phyloP scores from a whole-genome alignment of 1,140 invertebrate species.

The Zaprionus capensis region DNA sequence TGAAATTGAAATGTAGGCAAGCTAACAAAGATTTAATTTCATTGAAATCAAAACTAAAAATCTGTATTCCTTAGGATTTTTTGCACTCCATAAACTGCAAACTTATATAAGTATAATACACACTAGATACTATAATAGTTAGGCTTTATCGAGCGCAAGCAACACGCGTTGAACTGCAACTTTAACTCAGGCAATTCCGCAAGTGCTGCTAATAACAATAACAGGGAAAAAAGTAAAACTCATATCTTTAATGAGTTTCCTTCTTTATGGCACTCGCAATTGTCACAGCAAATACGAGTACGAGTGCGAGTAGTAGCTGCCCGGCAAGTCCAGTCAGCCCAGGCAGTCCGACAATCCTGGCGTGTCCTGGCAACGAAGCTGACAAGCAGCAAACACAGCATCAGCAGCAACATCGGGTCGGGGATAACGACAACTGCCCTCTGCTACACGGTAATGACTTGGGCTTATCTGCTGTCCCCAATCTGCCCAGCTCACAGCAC shows the following conservation, averaged over 20 bases:
- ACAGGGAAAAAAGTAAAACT: conserved; percentile 2
- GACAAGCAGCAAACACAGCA: conserved; percentile 15
- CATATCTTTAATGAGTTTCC: conserved; percentile 40
- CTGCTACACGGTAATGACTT: conserved; percentile 69
- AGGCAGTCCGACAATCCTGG: no score
- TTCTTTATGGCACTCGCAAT: conserved; percentile 26
- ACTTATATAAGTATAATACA: background rate
- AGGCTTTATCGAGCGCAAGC: conserved; percentile 6
- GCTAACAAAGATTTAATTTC: background rate
- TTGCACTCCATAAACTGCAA: background rate
- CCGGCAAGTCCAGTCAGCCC: conserved; percentile 17
- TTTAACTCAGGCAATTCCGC: conserved; percentile 14
- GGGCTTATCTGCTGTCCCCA: conserved; percentile 65
- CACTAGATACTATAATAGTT: background rate
- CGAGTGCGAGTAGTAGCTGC: background rate
- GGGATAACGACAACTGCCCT: conserved; percentile 38
- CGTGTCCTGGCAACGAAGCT: conserved; percentile 15
- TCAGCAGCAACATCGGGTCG: background rate
- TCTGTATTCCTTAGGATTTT: background rate
- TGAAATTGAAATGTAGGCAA: background rate
- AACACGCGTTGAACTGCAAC: background rate
- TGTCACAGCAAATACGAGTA: conserved; percentile 26
- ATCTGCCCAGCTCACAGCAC: conserved; percentile 56
- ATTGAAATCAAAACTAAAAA: background rate
- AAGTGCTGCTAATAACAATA: conserved; percentile 37